Conservation (phyloP, 2,113 vertebrate genomes). For the Vanacampus margaritifer region DNA sequence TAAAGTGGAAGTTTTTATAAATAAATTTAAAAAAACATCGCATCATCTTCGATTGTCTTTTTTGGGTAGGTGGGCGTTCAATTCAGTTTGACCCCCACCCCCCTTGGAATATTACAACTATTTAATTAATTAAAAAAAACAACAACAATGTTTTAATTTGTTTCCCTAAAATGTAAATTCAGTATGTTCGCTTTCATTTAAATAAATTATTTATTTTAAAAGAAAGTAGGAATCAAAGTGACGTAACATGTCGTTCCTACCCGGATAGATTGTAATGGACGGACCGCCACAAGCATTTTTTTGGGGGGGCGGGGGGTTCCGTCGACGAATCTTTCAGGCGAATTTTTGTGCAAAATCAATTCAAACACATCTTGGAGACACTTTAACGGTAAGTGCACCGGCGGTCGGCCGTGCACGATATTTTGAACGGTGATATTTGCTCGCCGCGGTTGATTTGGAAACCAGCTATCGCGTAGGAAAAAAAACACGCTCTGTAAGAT, state of each 20-base stretch:
- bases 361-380: background rate
- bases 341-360: constrained; percentile 3
- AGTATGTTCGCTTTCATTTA: background rate
- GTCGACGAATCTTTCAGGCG: background rate
- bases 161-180: too few species aligned
- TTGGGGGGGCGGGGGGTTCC: too few species aligned
- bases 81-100: too few species aligned
- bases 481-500: constrained; percentile 24
- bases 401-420: background rate
- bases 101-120: too few species aligned
- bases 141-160: too few species aligned
- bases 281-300: constrained; percentile 2
- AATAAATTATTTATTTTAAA: too few species aligned
- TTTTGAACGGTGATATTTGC: background rate
- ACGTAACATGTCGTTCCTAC: background rate
- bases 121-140: too few species aligned
- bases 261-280: background rate
- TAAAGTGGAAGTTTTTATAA: too few species aligned
- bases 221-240: background rate
- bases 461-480: constrained; percentile 57
- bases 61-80: too few species aligned
- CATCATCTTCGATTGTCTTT: too few species aligned
- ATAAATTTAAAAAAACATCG: too few species aligned
- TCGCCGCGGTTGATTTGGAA: constrained; percentile 24
- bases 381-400: constrained; percentile 20